These are phyloP conservation scores for Xestia ashworthii DNA, from an alignment of 2,888 invertebrate genomes.

Conservation along the genomic window DNA sequence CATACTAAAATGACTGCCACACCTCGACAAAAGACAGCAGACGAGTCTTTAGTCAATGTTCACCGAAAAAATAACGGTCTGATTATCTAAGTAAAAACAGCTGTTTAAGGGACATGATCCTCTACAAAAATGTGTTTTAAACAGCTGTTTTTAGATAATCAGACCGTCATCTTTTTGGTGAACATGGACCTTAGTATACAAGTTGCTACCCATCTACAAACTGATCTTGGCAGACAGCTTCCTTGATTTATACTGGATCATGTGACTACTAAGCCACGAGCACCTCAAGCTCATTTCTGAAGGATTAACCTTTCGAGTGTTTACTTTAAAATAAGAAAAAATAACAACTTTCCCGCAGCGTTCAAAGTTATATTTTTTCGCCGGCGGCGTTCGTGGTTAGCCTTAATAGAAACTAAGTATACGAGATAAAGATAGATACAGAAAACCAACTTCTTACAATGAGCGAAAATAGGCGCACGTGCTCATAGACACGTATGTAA, in stretches of 20 bases:
- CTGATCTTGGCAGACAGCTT: not conserved
- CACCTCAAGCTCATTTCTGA: not conserved
- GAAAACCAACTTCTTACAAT: not conserved
- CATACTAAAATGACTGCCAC: not conserved
- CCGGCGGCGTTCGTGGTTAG: not conserved
- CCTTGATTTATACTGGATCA: not conserved
- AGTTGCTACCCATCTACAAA: no score
- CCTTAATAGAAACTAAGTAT: not conserved
- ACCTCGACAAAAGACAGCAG: not conserved
- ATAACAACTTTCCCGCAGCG: not conserved
- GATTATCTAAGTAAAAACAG: no score
- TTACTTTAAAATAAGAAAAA: slow-evolving; percentile 1
- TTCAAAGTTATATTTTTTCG: slow-evolving; percentile 10
- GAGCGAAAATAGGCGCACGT: no score
- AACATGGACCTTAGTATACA: no score
- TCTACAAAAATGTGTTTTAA: no score
- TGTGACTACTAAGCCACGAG: not conserved
- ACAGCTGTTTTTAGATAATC: no score
- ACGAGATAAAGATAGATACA: not conserved
- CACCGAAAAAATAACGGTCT: no score
- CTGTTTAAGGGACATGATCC: no score
- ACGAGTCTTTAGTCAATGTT: no score
- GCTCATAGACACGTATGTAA: not conserved
- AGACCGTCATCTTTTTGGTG: no score
- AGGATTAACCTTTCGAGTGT: not conserved